Conservation (phyloP, 2,888 invertebrate genomes). For the Thymelicus lineola region DNA sequence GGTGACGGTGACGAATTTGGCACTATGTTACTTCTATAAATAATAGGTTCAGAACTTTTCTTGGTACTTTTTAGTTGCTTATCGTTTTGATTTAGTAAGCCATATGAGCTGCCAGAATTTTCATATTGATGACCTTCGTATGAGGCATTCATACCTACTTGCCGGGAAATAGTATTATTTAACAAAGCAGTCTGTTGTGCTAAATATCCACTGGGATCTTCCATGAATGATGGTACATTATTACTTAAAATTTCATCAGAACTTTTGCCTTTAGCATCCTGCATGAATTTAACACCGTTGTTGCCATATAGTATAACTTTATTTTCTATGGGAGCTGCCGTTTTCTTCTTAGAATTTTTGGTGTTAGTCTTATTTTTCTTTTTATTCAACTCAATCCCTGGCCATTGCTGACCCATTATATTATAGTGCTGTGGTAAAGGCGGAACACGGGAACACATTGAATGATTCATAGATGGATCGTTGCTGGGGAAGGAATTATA, state of each 20-base stretch:
- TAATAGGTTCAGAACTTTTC: constrained; percentile 61
- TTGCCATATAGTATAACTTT: constrained; percentile 62
- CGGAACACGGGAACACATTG: constrained; percentile 88
- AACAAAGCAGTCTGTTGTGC: constrained; percentile 95
- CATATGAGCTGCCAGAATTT: constrained; percentile 54
- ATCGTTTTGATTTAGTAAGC: constrained; percentile 60
- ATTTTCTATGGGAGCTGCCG: constrained; percentile 59
- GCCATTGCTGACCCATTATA: constrained; percentile 78
- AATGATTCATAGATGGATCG: constrained; percentile 72
- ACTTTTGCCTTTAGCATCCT: constrained; percentile 71
- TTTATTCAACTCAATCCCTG: constrained; percentile 65
- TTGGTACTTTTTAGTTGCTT: constrained; percentile 56
- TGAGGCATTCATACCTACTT: constrained; percentile 76
- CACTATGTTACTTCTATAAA: constrained; percentile 66
- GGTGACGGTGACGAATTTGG: constrained; percentile 74
- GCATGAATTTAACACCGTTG: constrained; percentile 67
- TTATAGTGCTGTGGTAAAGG: constrained; percentile 88
- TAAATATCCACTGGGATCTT: constrained; percentile 95
- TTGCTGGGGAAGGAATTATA: constrained; percentile 65
- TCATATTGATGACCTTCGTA: constrained; percentile 69
- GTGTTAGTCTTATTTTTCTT: constrained; percentile 85
- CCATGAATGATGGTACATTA: constrained; percentile 93
- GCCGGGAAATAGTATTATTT: constrained; percentile 92
- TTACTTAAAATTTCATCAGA: constrained; percentile 79
- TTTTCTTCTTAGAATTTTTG: constrained; percentile 82